Evolutionary conservation across 1,140 invertebrate genomes (phyloP).

Genomic region (Drosophila leontia): DNA sequence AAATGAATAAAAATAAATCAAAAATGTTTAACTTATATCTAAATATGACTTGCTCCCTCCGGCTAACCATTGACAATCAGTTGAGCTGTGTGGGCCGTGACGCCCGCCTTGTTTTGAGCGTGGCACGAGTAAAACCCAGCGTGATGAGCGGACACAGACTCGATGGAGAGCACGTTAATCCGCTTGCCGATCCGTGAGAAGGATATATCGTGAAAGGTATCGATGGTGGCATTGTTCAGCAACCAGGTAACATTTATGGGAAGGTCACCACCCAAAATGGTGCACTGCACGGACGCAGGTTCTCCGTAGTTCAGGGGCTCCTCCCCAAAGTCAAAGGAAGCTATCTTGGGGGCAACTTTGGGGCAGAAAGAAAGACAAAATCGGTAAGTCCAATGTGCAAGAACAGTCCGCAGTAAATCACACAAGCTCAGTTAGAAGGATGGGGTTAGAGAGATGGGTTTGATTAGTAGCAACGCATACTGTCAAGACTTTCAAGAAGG

Average conservation of each 20-base stretch:
- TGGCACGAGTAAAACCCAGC: conserved; percentile 88
- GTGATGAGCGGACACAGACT: conserved; percentile 86
- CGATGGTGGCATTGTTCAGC: conserved; percentile 87
- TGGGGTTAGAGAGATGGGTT: conserved; percentile 26
- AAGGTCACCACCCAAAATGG: conserved; percentile 89
- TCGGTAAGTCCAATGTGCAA: conserved; percentile 6
- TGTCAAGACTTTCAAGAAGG: conserved; percentile 84
- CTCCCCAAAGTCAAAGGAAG: conserved; percentile 89
- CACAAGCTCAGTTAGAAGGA: conserved; percentile 21
- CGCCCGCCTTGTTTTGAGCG: conserved; percentile 90
- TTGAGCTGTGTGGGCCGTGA: conserved; percentile 88
- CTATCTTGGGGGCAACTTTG: conserved; percentile 89
- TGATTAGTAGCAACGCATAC: conserved; percentile 45
- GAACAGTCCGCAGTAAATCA: conserved; percentile 10
- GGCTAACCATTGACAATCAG: conserved; percentile 91
- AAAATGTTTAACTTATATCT: conserved; percentile 25
- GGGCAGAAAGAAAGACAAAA: not conserved
- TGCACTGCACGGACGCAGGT: conserved; percentile 90
- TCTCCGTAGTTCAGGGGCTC: conserved; percentile 90
- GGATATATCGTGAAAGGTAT: conserved; percentile 85
- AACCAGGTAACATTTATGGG: conserved; percentile 89
- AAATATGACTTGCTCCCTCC: not conserved
- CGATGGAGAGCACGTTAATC: conserved; percentile 86
- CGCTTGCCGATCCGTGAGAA: conserved; percentile 87
- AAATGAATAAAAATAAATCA: conserved; percentile 29